Conservation (phyloP, 2,888 invertebrate species). For the Melikaiella ostensackeni region DNA sequence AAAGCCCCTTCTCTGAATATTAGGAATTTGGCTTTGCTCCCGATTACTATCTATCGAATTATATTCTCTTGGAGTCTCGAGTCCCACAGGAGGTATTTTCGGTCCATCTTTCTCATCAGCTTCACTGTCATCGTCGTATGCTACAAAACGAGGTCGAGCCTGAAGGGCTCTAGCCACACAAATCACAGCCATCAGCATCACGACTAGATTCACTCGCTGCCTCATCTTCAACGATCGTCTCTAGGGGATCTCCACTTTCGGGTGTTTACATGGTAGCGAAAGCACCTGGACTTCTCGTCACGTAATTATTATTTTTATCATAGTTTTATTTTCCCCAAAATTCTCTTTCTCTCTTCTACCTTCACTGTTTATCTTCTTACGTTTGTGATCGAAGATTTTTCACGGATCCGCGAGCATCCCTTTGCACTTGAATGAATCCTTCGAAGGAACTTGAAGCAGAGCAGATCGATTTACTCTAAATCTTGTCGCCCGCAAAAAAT, state of each 20-base stretch:
- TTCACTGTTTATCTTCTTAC: not conserved
- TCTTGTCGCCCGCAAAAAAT: not conserved
- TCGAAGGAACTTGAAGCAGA: not conserved
- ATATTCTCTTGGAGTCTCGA: not conserved
- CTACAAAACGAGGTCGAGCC: conserved; percentile 11
- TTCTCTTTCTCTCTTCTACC: too few relatives aligned
- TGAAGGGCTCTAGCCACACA: conserved; percentile 50
- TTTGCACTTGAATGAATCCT: conserved; percentile 2
- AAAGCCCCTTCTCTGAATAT: conserved; percentile 17
- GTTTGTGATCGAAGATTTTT: not conserved
- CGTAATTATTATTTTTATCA: conserved; percentile 15
- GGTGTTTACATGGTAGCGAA: conserved; percentile 42
- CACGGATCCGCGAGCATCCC: not conserved
- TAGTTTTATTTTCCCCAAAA: not conserved
- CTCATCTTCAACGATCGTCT: conserved; percentile 57
- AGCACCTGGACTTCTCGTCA: conserved; percentile 34
- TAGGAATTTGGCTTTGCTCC: not conserved
- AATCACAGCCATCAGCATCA: conserved; percentile 58
- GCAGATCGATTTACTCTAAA: not conserved
- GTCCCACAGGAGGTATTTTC: not conserved
- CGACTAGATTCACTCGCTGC: conserved; percentile 67
- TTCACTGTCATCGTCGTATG: conserved; percentile 1
- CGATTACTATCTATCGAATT: conserved; percentile 4
- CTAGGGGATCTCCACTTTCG: not conserved
- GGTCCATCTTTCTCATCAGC: conserved; percentile 1